Percentiles rank a stretch among this genome's conserved stretches.
Conservation (phyloP, 1,140 invertebrate genomes). For the Panagrolaimus sp. region DNA sequence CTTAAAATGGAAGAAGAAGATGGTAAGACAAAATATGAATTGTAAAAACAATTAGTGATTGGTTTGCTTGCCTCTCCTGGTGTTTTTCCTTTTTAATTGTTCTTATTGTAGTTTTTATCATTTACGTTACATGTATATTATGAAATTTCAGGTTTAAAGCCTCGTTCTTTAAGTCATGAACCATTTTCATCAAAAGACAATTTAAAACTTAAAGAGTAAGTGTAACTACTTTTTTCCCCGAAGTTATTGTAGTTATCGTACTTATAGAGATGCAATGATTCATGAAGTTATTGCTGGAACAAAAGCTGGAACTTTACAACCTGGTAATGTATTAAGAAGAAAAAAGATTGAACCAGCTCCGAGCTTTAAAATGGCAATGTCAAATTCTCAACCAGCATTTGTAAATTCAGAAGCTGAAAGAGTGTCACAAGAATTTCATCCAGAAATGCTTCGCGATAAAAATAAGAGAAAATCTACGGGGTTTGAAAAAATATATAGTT, state of each 20-base stretch:
- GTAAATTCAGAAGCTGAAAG: not conserved
- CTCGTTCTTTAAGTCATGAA: not conserved
- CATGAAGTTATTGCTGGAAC: constrained; percentile 8
- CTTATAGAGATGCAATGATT: constrained; percentile 4
- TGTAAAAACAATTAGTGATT: too few species aligned
- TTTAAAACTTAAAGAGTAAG: too few species aligned
- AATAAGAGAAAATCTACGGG: not conserved
- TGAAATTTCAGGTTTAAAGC: not conserved
- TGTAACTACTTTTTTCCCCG: too few species aligned
- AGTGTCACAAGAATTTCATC: not conserved
- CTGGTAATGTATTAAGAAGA: not conserved
- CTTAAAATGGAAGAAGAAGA: too few species aligned
- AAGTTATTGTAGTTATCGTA: not conserved
- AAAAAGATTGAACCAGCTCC: constrained; percentile 10
- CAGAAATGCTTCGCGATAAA: constrained; percentile 1
- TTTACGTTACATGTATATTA: too few species aligned
- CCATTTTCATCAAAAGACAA: not conserved
- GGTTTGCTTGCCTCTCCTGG: too few species aligned
- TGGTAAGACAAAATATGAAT: too few species aligned
- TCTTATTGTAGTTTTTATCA: too few species aligned
- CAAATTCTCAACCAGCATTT: not conserved
- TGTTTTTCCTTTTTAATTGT: too few species aligned
- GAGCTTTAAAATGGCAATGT: not conserved
- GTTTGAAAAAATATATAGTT: not conserved
- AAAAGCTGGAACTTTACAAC: not conserved